Evolutionary conservation across 2,797 vertebrate genomes (phyloP).

Genomic region (Coregonus ussuriensis): DNA sequence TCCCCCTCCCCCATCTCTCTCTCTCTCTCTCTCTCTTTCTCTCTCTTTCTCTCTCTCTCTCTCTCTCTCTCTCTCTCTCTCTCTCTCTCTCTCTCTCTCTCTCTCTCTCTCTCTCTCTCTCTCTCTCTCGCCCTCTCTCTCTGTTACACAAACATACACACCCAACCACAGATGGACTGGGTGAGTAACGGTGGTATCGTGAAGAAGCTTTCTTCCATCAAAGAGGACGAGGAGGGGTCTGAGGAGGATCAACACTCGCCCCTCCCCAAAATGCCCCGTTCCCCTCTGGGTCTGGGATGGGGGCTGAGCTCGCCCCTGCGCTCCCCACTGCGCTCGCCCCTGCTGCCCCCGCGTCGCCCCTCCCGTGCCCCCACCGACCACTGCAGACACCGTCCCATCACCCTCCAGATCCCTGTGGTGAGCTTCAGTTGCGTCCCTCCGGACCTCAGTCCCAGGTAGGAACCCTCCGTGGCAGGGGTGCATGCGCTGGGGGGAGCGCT

Average conservation of each 20-base stretch:
- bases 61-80: slow-evolving; percentile 6
- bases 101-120: slow-evolving; percentile 1
- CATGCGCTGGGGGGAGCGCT: neutral
- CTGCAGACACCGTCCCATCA: slow-evolving; percentile 59
- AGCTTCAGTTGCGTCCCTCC: slow-evolving; percentile 74
- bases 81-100: neutral
- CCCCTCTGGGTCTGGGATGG: slow-evolving; percentile 64
- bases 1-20: neutral
- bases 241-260: slow-evolving; percentile 73
- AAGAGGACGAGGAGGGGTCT: slow-evolving; percentile 80
- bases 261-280: slow-evolving; percentile 57
- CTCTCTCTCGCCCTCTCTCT: neutral
- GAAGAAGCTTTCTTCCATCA: slow-evolving; percentile 81
- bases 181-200: slow-evolving; percentile 77
- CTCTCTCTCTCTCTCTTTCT: neutral
- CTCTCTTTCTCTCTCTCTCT: neutral
- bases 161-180: slow-evolving; percentile 64
- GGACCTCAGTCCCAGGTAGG: slow-evolving; percentile 79
- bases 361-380: slow-evolving; percentile 59
- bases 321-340: slow-evolving; percentile 74
- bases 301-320: slow-evolving; percentile 74
- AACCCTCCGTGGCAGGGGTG: slow-evolving; percentile 18
- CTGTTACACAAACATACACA: too few relatives aligned
- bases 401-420: slow-evolving; percentile 76
- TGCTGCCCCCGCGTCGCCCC: slow-evolving; percentile 67